Percentiles rank a stretch among this genome's conserved stretches.
phyloP scores from a whole-genome alignment of 2,888 invertebrate species.

The Sabellastarte sp. region DNA sequence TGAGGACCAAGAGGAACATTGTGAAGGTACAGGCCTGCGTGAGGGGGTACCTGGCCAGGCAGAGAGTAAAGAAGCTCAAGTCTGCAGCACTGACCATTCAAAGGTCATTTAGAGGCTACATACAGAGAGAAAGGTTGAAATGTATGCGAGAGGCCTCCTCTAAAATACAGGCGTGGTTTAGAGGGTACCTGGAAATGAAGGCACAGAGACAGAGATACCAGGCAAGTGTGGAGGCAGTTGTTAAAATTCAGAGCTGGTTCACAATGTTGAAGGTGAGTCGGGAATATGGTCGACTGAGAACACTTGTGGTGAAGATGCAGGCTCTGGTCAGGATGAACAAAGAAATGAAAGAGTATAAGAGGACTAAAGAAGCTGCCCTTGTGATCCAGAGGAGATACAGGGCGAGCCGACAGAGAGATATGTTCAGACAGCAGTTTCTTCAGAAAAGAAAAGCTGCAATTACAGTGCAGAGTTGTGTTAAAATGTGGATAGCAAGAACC shows the following conservation, averaged over 20 bases:
- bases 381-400: constrained; percentile 32
- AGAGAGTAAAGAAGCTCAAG: not conserved
- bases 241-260: constrained; percentile 26
- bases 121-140: not conserved
- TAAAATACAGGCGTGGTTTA: constrained; percentile 9
- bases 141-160: constrained; percentile 8
- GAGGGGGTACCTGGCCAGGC: constrained; percentile 6
- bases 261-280: constrained; percentile 1
- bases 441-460: not conserved
- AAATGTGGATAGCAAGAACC: not conserved
- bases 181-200: not conserved
- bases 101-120: not conserved
- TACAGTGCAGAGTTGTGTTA: not conserved
- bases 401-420: not conserved
- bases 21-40: constrained; percentile 8
- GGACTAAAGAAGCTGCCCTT: constrained; percentile 42
- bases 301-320: constrained; percentile 7
- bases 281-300: not conserved
- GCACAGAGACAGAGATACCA: not conserved
- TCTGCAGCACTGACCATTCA: constrained; percentile 3
- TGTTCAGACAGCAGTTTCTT: not conserved
- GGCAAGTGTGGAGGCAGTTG: not conserved
- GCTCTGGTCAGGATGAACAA: not conserved
- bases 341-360: constrained; percentile 5
- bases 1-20: constrained; percentile 2